A percentile compares a stretch with the other conserved stretches of the same genome.
Conservation (phyloP, 2,888 invertebrate species). For the Rhimphoctona megacephalus region DNA sequence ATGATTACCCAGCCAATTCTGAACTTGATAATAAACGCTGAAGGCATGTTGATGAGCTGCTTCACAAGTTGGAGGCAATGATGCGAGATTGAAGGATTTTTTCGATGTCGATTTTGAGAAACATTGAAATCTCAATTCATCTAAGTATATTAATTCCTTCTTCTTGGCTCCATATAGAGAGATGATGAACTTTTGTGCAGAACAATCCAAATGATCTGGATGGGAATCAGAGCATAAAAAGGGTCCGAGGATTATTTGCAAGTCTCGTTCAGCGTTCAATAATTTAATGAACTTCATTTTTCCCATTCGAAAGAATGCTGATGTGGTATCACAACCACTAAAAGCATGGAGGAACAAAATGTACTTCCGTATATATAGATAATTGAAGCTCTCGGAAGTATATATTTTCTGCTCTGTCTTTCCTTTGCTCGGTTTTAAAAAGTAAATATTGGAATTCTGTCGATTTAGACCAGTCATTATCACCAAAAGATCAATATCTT, state of each 20-base stretch:
- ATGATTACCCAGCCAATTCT: no score
- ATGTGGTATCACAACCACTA: not conserved
- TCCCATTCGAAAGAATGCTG: not conserved
- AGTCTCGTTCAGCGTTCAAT: not conserved
- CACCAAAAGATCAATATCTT: not conserved
- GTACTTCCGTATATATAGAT: not conserved
- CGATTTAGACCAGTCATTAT: not conserved
- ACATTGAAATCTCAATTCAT: no score
- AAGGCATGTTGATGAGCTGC: no score
- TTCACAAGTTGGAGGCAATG: no score
- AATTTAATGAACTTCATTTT: not conserved
- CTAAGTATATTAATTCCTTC: no score
- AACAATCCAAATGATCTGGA: not conserved
- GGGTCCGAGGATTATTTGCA: not conserved
- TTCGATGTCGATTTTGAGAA: no score
- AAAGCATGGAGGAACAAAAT: not conserved
- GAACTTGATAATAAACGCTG: no score
- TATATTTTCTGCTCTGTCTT: not conserved
- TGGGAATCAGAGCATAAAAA: not conserved
- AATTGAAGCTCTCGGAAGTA: not conserved
- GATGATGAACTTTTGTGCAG: not conserved
- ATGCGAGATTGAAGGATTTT: no score
- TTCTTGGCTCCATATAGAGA: no score
- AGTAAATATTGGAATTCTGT: not conserved
- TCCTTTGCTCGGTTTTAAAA: conserved; percentile 1